Base-by-base conservation (phyloP, 1,140 invertebrate genomes). In the Heliconius hewitsoni region DNA sequence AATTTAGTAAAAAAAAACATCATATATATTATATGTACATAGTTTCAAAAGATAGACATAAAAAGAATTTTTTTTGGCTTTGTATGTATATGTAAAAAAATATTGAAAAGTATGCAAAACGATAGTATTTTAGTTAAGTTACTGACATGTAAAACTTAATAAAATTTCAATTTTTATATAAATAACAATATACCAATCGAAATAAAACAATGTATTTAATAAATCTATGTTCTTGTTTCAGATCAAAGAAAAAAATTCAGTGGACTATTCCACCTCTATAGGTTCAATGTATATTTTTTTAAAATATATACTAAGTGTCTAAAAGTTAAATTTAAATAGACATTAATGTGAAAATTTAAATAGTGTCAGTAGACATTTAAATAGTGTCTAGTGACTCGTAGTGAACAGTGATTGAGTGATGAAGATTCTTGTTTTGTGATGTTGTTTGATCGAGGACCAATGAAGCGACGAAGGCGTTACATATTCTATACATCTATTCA, bases 381-480 rank as follows among this genome's bases (percentile, higher is more conserved):
- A 23, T 23, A 46, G 13, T 16, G 42, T 46, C 42, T 4, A 46
- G 42, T 46, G 42, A 60, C 19, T 60, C 27, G 8, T 11, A 66
- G 60, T 66, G 23, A 13, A 16, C 9, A 66, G 60, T 66, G 60
- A 11, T 52, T 55, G 19, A 66, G 57, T 79, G 73, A 23, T 71
- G 70, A 77, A 3, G 76, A 55, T 34, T 77, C 50, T 30, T 52
- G 76, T 46, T 78, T 80, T 84, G 85, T 86, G 85, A 91, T 91
- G 78, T 82, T 73, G 81, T 83, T 85, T 78, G 77, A 79, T 37
- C 52, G 74, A 66, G 84, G 81, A 87, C 89, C 85, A 91, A 92
- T 92, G 91, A 90, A 87, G 90, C 90, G 90, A 82, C 89, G 87
- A 50, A 86, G 82, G 85, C 80, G 84, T 81, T 72, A 71, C 70